Evolutionary conservation across 2,797 vertebrate species (phyloP).

Genomic region (Leptoclinus maculatus): DNA sequence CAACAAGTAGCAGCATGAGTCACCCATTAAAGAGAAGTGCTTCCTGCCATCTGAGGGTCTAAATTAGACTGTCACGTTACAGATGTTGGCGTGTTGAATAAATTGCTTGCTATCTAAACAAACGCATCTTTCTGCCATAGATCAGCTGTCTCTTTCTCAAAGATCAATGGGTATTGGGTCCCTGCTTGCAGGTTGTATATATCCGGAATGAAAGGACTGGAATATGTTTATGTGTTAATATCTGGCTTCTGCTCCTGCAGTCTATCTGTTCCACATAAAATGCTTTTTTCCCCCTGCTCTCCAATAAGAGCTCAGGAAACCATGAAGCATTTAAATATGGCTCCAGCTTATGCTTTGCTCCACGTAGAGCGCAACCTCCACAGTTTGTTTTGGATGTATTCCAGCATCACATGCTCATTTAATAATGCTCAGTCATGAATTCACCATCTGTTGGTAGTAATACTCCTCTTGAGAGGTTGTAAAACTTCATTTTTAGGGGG

Average conservation of each 20-base stretch:
- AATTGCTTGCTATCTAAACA: background rate
- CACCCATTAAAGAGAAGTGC: constrained; percentile 73
- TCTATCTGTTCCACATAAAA: background rate
- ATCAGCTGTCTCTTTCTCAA: background rate
- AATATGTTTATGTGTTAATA: background rate
- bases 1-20: constrained; percentile 74
- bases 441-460: background rate
- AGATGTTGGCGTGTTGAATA: constrained; percentile 37
- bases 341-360: constrained; percentile 11
- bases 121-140: background rate
- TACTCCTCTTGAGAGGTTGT: background rate
- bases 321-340: constrained; percentile 39
- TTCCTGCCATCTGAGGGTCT: constrained; percentile 50
- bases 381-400: constrained; percentile 25
- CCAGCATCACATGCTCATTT: constrained; percentile 31
- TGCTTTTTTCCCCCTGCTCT: constrained; percentile 10
- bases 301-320: constrained; percentile 18
- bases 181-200: background rate
- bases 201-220: background rate
- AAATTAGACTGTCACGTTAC: constrained; percentile 53
- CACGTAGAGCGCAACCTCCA: background rate
- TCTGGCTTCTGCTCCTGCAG: constrained; percentile 4
- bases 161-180: background rate
- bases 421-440: constrained; percentile 8
- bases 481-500: background rate